These are phyloP conservation scores for Ceyx margarethae DNA, from an alignment of 2,113 vertebrate genomes.

Conservation along the genomic window DNA sequence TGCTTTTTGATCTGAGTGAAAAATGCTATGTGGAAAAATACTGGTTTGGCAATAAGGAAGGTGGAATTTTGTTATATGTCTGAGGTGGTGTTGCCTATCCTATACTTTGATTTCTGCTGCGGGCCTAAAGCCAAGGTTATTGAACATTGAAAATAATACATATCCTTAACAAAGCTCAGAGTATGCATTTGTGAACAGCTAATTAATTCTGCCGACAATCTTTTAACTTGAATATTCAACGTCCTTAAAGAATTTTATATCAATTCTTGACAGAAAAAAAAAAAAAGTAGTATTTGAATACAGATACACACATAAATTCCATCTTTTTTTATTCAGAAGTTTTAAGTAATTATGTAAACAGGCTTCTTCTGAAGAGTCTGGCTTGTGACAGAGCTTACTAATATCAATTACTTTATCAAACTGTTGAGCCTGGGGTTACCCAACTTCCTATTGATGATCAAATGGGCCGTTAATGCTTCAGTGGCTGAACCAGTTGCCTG, in stretches of 20 bases:
- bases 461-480: neutral
- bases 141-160: neutral
- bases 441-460: neutral
- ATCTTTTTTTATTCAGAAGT: neutral
- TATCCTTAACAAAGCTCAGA: neutral
- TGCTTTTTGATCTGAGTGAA: neutral
- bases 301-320: no score
- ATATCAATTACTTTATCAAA: neutral
- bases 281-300: neutral
- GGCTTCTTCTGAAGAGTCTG: neutral
- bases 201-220: neutral
- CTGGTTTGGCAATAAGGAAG: neutral
- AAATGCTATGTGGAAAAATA: neutral
- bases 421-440: neutral
- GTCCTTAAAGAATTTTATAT: neutral
- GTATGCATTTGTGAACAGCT: neutral
- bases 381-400: neutral
- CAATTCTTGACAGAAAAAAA: neutral
- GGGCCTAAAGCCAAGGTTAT: neutral
- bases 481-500: neutral
- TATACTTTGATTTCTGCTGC: neutral
- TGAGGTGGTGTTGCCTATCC: neutral
- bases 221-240: neutral
- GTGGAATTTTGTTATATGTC: neutral
- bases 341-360: neutral